Percentiles rank a stretch among this genome's conserved stretches.
phyloP scores from a whole-genome alignment of 2,797 vertebrate genomes.

The Falco peregrinus region DNA sequence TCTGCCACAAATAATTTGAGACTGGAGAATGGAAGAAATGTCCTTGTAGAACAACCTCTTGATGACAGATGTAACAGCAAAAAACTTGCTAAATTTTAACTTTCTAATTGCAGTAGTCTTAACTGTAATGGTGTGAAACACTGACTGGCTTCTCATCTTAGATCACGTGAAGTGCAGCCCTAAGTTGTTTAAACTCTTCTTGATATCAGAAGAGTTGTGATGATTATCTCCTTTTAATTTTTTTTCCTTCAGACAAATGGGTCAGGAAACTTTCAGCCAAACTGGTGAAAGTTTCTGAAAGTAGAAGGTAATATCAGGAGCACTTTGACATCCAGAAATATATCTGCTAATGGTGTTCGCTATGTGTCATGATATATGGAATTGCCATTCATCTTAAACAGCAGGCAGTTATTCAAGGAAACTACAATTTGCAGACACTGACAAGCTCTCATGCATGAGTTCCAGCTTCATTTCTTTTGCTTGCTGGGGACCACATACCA shows the following conservation, averaged over 20 bases:
- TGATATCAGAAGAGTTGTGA: not conserved
- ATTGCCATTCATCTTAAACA: slow-evolving; percentile 63
- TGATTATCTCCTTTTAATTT: not conserved
- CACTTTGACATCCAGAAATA: slow-evolving; percentile 34
- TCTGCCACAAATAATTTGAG: not conserved
- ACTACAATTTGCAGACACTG: slow-evolving; percentile 56
- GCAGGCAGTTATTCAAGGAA: slow-evolving; percentile 58
- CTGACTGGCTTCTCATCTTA: not conserved
- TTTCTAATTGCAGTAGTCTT: not conserved
- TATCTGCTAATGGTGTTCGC: slow-evolving; percentile 52
- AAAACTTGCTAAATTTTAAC: not conserved
- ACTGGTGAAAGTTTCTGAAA: slow-evolving; percentile 30
- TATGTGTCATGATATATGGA: slow-evolving; percentile 59
- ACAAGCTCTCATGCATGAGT: slow-evolving; percentile 58
- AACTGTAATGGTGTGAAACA: not conserved
- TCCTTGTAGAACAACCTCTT: not conserved
- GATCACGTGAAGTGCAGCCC: not conserved
- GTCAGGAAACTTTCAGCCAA: slow-evolving; percentile 22
- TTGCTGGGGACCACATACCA: slow-evolving; percentile 39
- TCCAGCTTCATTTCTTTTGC: slow-evolving; percentile 53
- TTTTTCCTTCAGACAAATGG: not conserved
- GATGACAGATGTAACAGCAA: not conserved
- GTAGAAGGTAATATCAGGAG: slow-evolving; percentile 25
- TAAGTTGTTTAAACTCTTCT: not conserved
- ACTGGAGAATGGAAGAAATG: not conserved